Base-by-base conservation (phyloP, 2,888 invertebrate species). In the Agrochola litura region DNA sequence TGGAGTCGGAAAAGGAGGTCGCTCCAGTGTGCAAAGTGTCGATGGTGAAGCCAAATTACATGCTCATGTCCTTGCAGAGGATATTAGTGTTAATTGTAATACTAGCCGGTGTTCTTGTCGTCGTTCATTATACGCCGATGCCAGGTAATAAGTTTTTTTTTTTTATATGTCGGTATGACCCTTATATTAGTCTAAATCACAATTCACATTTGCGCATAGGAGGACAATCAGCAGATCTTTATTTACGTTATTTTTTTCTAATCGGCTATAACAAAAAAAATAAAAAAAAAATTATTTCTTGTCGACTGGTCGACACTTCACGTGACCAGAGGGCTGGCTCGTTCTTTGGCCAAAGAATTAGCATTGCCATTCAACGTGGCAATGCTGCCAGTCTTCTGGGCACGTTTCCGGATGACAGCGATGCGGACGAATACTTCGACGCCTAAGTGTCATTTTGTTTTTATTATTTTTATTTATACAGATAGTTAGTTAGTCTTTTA, bases 101-200 rank as follows among this genome's bases (percentile, higher is more conserved):
- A 93, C 95, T 97, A 72, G 97, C 97, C 37, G 97, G 97, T 89
- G 98, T 98, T 79, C 95, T 98, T 68, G 97, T 98, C 72, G 97
- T 98, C 83, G 97, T 98, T 85, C 97, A 98, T 92, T 97, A 98
- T 81, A 98, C 98, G 67, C 98, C 98, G 41, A 96, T 98, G 95
- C 98, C 98, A 96, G 98, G 98, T 98, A 95, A 72, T 61, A 61
- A 65, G 16, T 63, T n/a, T 4, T 70, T 63, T 54, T 25, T 69
- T 43, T 30, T n/a, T 56, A 58, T 22, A 25, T 73, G 22, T 22
- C 22, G 22, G 10, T 5, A 5, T 14, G 43, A 41, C 6, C 30
- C 25, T 16, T 43, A 3, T 22, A 49, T 30, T n/a, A 52, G 12
- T 54, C n/a, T 12, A 10, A 43, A 56, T 25, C 25, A 68, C 22